These are phyloP conservation scores for Dryobotodes eremita DNA, from an alignment of 2,888 invertebrate species.

Conservation along the genomic window DNA sequence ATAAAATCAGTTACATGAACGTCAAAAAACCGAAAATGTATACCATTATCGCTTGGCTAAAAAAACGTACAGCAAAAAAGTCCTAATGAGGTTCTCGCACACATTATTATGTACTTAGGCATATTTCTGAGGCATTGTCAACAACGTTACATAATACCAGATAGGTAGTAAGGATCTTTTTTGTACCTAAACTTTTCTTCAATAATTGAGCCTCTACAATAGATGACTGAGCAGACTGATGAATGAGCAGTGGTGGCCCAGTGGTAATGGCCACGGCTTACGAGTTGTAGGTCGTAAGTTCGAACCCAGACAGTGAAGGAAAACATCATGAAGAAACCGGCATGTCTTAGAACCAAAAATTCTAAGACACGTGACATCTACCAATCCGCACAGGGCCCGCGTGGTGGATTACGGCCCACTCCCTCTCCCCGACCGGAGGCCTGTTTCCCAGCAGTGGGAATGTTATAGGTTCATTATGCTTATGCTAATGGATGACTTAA, in stretches of 20 bases:
- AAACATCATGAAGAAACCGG: no score
- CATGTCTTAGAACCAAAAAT: not conserved
- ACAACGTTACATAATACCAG: not conserved
- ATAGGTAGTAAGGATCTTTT: not conserved
- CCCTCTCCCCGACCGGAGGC: not conserved
- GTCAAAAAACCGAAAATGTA: not conserved
- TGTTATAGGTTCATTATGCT: not conserved
- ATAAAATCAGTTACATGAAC: not conserved
- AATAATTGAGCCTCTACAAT: not conserved
- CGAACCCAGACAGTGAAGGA: no score
- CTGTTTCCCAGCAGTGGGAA: not conserved
- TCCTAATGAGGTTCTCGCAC: constrained; percentile 5
- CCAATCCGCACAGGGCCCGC: not conserved
- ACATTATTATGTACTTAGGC: constrained; percentile 30
- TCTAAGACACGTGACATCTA: not conserved
- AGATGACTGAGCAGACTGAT: not conserved
- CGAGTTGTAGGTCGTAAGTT: no score
- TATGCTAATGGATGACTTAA: no score
- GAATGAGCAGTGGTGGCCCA: not conserved
- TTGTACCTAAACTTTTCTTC: not conserved
- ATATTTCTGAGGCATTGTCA: not conserved
- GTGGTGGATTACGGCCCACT: not conserved
- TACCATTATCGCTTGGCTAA: not conserved
- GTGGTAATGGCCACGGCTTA: no score
- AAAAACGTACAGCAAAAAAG: not conserved